Conservation (phyloP, 2,113 vertebrate species). For the Mobula hypostoma region DNA sequence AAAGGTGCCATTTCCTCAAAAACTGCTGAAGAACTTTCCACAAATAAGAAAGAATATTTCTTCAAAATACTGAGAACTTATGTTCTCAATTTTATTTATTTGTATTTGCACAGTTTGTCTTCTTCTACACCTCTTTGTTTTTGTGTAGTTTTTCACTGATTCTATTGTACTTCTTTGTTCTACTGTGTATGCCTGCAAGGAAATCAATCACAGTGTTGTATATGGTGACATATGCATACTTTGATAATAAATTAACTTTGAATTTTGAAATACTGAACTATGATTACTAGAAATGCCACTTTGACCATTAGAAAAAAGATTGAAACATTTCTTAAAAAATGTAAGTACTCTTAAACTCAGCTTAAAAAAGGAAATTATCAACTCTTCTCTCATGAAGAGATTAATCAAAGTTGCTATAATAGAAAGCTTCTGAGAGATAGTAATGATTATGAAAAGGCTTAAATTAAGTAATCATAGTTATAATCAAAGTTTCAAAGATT, state of each 20-base stretch:
- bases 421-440: background rate
- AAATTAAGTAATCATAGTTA: conserved; percentile 13
- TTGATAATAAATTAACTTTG: no score
- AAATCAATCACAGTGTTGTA: no score
- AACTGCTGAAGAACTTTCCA: no score
- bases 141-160: no score
- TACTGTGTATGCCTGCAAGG: no score
- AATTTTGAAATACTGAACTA: background rate
- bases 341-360: background rate
- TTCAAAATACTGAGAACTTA: no score
- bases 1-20: background rate
- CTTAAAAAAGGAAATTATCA: background rate
- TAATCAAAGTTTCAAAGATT: background rate
- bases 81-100: no score
- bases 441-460: background rate
- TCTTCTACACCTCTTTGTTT: no score
- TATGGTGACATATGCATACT: no score
- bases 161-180: no score
- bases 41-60: no score
- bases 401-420: background rate
- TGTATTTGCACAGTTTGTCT: no score
- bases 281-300: background rate
- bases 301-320: background rate
- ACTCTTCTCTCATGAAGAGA: background rate
- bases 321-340: background rate